Conservation (phyloP, 2,888 invertebrate species). For the Stenodema calcarata region DNA sequence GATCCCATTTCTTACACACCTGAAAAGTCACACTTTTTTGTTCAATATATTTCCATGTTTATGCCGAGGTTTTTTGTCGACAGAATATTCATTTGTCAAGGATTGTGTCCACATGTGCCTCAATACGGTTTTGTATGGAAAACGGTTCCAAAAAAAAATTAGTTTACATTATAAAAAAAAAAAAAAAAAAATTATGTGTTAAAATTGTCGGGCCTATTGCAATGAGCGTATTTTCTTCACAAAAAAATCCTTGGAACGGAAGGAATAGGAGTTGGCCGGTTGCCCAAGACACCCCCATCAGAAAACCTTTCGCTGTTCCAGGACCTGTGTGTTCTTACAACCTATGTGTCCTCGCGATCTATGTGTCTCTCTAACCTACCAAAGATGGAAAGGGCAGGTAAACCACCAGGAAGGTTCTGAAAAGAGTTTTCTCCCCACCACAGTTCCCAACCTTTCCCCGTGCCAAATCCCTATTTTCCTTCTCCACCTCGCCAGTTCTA, state of each 20-base stretch:
- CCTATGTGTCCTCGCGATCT: constrained; percentile 30
- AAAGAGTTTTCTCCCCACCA: not conserved
- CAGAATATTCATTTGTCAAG: no score
- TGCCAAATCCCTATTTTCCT: constrained; percentile 9
- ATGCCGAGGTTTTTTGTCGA: no score
- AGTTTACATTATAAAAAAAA: no score
- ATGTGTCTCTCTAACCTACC: constrained; percentile 17
- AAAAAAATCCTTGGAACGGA: not conserved
- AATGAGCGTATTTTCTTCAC: no score
- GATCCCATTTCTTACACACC: no score
- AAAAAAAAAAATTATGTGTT: no score
- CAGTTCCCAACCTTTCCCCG: not conserved
- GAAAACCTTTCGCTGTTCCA: not conserved
- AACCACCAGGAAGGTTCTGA: not conserved
- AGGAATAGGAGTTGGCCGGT: constrained; percentile 16
- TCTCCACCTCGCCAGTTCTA: not conserved
- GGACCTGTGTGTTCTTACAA: constrained; percentile 20
- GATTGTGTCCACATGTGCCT: no score
- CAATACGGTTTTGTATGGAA: no score
- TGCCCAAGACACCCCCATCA: constrained; percentile 33
- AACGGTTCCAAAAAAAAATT: no score
- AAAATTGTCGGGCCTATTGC: no score
- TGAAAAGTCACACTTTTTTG: no score
- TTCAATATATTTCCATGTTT: no score
- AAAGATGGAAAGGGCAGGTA: not conserved